Base-by-base conservation (phyloP, 2,113 vertebrate species). In the Turdus rufiventris region DNA sequence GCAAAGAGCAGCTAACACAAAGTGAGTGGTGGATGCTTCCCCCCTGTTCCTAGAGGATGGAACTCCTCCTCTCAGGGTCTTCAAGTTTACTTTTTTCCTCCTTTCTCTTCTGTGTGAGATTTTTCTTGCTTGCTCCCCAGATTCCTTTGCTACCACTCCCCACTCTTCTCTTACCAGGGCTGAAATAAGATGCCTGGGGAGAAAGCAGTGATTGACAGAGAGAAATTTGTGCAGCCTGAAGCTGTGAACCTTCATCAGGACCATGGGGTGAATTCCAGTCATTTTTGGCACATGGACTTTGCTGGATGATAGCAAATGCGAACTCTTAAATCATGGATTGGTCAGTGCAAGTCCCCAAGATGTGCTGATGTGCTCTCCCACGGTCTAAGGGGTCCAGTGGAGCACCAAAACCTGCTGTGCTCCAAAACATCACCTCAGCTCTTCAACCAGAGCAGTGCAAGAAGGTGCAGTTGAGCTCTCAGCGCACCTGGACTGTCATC, bases 251-350 rank as follows among this genome's bases (percentile, higher is more conserved):
- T 88, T 75, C 61, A 14, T 72, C 72, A 81, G 63, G 68, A 65
- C 56, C 43, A 33, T 4, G 60, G 84, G 42, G 54, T 95, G 85
- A 89, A 86, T 94, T 94, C 86, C 80, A 88, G 62, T 66, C 67
- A 89, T 90, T 92, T 95, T 78, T 93, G 92, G 91, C 85, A 87
- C 0, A 0, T 58, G 26, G 36, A 43, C 10, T 88, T 89, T 75
- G 61, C 94, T 97, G 84, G 68, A 85, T 88, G 75, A 85, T 50
- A 96, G 72, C 50, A 84, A 86, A 78, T 67, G 18, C 77, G 75
- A 92, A 36, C 76, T 71, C 91, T 82, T 93, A 86, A 93, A 94
- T 85, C 75, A 67, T 26, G 29, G 68, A 71, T 80, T 56, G 82
- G 87, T 50, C 92, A 87, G n/a, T 7, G 3, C 45, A 73, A 93